Percentiles rank a stretch among this genome's conserved stretches.
phyloP scores from a whole-genome alignment of 2,113 vertebrate genomes.

The Synodontis membranacea region DNA sequence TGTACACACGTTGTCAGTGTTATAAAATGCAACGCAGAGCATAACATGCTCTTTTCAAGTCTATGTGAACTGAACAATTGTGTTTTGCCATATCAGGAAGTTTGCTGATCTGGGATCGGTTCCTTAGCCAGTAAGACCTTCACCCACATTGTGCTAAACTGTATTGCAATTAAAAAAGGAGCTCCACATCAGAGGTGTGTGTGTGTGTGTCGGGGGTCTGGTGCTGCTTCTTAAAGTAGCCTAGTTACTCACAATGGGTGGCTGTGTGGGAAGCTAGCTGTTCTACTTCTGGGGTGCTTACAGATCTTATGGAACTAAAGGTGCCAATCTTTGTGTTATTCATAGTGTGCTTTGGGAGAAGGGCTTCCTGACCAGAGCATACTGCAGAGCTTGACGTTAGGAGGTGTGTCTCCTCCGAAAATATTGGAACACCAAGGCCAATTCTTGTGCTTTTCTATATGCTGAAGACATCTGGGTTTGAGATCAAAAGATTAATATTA shows the following conservation, averaged over 20 bases:
- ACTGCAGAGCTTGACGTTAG: constrained; percentile 43
- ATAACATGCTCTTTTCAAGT: background rate
- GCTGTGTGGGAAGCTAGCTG: constrained; percentile 67
- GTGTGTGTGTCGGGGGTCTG: constrained; percentile 43
- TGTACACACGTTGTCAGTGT: constrained; percentile 7
- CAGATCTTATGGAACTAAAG: constrained; percentile 63
- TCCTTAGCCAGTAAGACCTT: background rate
- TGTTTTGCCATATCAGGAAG: background rate
- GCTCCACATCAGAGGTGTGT: background rate
- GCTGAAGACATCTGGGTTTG: background rate
- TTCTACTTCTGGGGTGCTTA: constrained; percentile 66
- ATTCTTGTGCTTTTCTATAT: background rate
- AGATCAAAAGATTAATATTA: background rate
- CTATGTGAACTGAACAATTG: background rate
- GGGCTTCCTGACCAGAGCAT: constrained; percentile 65
- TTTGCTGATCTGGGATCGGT: background rate
- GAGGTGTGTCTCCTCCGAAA: background rate
- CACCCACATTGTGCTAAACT: background rate
- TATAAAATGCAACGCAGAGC: background rate
- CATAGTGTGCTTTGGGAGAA: constrained; percentile 61
- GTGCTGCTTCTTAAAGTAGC: constrained; percentile 57
- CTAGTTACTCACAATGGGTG: constrained; percentile 60
- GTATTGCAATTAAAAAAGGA: constrained; percentile 22
- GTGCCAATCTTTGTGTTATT: constrained; percentile 62
- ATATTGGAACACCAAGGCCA: background rate